These are phyloP conservation scores for Druon quercuslanigerum DNA, from an alignment of 1,140 invertebrate species.

Conservation along the genomic window DNA sequence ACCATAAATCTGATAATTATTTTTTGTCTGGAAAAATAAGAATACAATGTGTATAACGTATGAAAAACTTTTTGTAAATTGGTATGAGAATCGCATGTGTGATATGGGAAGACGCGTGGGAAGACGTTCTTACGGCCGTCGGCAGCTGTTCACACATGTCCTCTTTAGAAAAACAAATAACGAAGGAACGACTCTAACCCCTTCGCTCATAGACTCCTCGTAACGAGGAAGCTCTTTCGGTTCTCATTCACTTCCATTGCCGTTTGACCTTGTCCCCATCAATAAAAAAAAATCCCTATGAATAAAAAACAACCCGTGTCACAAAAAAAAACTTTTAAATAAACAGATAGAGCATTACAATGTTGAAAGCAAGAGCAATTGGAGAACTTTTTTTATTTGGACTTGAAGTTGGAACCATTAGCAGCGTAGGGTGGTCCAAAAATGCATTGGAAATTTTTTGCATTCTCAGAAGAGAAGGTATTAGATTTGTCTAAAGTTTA, in stretches of 20 bases:
- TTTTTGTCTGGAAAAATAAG: background rate
- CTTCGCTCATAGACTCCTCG: conserved; percentile 9
- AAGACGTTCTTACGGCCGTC: conserved; percentile 55
- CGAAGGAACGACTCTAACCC: conserved; percentile 20
- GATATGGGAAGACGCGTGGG: conserved; percentile 58
- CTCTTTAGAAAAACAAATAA: conserved; percentile 38
- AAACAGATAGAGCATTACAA: too few relatives aligned
- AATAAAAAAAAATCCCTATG: too few relatives aligned
- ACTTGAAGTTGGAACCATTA: too few relatives aligned
- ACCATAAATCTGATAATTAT: conserved; percentile 26
- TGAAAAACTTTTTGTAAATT: conserved; percentile 32
- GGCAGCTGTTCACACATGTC: conserved; percentile 62
- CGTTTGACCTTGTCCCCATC: background rate
- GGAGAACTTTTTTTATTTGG: too few relatives aligned
- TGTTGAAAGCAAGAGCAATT: too few relatives aligned
- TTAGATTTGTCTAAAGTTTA: too few relatives aligned
- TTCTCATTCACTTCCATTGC: conserved; percentile 1
- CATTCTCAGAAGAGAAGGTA: too few relatives aligned
- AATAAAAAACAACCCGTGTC: too few relatives aligned
- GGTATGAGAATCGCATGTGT: conserved; percentile 56
- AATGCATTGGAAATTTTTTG: too few relatives aligned
- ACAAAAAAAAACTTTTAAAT: too few relatives aligned
- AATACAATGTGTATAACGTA: conserved; percentile 5
- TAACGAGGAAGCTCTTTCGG: conserved; percentile 5
- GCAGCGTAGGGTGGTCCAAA: too few relatives aligned